Evolutionary conservation across 92 coral and sea anemone genomes (phyloP), one percentile per base, ranked within the genome.

Genomic region (Porites divaricata): DNA sequence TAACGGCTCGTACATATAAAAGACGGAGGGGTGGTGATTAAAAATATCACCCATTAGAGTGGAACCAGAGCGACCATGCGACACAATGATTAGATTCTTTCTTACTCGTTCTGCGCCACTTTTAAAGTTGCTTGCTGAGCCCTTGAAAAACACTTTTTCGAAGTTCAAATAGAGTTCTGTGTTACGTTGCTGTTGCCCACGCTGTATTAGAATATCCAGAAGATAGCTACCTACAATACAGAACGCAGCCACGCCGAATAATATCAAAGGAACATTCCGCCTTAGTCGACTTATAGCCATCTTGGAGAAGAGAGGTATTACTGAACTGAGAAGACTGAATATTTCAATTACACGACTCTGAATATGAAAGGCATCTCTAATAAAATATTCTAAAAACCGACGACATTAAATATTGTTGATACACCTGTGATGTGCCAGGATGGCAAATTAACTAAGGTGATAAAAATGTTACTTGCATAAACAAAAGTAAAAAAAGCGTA

Each of bases 11-110:
- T 70, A 70, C 49, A 81, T 23, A 22, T 81, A 81, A 28, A 81
- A 81, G 67, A 81, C 86, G 26, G 65, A 53, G 26, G 80, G 86
- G 25, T 81, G 86, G 9, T 69, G 86, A 22, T 81, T 75, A 45
- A 75, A 75, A 53, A 75, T 75, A 23, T 75, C 80, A 5, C 64
- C 80, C 26, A 53, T 25, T 63, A 81, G 35, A 12, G 80, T 7
- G 10, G 86, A 81, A 15, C 86, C 86, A 4, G 86, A 81, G 21
- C 86, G 79, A 16, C 86, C 86, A 54, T 81, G 86, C 48, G 86
- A 70, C 22, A 71, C 51, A 9, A 81, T 58, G 45, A 81, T 53
- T 4, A 81, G 71, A 17, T 81, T 81, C 35, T 56, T 71, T 11
- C 86, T 17, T 1, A 57, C 23, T 66, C 26, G 65, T 16, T 61